Conservation (phyloP, 2,888 invertebrate species). For the Colletes collaris region DNA sequence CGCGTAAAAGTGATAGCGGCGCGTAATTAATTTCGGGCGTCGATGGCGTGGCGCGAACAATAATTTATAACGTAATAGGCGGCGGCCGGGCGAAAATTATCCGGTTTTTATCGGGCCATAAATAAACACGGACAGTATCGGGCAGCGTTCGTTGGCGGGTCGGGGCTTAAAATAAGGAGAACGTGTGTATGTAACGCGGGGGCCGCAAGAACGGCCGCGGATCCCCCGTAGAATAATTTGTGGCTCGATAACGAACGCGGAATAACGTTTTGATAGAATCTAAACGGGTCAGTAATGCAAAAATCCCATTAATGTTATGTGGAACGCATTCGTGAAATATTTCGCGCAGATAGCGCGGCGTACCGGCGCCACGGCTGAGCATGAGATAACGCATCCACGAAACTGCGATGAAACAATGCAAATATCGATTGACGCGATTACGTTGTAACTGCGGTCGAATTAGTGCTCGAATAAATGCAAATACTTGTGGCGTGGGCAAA, state of each 20-base stretch:
- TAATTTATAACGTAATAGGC: conserved; percentile 54
- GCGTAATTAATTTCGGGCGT: conserved; percentile 50
- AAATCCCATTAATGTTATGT: conserved; percentile 60
- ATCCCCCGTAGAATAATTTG: conserved; percentile 44
- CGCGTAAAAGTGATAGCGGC: conserved; percentile 50
- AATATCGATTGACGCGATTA: conserved; percentile 38
- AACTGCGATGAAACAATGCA: conserved; percentile 26
- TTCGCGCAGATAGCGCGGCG: conserved; percentile 34
- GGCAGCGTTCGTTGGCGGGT: background rate
- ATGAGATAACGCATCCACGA: conserved; percentile 33
- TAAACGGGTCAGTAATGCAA: conserved; percentile 57
- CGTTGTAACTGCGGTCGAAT: conserved; percentile 13
- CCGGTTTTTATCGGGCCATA: conserved; percentile 53
- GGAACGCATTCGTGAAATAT: conserved; percentile 39
- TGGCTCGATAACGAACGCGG: conserved; percentile 50
- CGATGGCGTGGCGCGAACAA: conserved; percentile 38
- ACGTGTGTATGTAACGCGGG: background rate
- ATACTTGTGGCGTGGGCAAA: background rate
- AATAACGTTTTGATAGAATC: conserved; percentile 53
- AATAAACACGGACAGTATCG: conserved; percentile 41
- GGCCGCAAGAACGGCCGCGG: conserved; percentile 11
- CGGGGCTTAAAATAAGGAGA: conserved; percentile 26
- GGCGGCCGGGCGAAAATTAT: conserved; percentile 44
- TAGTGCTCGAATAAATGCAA: conserved; percentile 5
- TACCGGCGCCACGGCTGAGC: background rate